These are phyloP conservation scores for Diplogasteroides magnus DNA, from an alignment of 1,140 invertebrate species.

Conservation along the genomic window DNA sequence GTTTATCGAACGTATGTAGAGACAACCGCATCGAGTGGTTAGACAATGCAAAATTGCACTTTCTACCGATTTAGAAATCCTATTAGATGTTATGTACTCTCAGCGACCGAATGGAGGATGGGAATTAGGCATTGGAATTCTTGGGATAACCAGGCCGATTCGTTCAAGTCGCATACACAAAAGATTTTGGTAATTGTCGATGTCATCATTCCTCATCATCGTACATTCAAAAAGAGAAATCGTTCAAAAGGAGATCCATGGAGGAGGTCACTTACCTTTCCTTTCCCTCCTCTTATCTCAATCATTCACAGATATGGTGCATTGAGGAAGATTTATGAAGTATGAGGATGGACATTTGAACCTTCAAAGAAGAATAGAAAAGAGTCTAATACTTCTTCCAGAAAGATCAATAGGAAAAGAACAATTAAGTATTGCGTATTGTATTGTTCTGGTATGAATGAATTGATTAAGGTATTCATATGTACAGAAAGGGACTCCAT, in stretches of 20 bases:
- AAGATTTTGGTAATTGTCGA: no score
- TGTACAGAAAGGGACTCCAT: neutral
- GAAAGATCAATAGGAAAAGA: neutral
- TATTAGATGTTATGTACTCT: no score
- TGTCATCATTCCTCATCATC: neutral
- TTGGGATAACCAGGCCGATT: no score
- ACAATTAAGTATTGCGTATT: neutral
- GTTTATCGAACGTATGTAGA: no score
- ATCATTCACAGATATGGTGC: neutral
- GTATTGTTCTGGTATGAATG: neutral
- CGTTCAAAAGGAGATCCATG: neutral
- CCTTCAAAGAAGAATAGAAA: neutral
- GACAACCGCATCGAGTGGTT: no score
- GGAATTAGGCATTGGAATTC: no score
- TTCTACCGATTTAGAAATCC: no score
- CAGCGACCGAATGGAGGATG: no score
- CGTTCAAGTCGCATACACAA: no score
- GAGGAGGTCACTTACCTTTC: neutral
- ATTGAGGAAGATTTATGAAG: neutral
- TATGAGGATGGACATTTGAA: neutral
- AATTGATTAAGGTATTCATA: neutral
- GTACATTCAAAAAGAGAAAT: neutral
- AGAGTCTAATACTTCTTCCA: neutral
- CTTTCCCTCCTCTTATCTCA: neutral
- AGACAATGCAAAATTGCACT: no score